These are phyloP conservation scores for Notiomystis cincta DNA, from an alignment of 2,113 vertebrate species.

Conservation along the genomic window DNA sequence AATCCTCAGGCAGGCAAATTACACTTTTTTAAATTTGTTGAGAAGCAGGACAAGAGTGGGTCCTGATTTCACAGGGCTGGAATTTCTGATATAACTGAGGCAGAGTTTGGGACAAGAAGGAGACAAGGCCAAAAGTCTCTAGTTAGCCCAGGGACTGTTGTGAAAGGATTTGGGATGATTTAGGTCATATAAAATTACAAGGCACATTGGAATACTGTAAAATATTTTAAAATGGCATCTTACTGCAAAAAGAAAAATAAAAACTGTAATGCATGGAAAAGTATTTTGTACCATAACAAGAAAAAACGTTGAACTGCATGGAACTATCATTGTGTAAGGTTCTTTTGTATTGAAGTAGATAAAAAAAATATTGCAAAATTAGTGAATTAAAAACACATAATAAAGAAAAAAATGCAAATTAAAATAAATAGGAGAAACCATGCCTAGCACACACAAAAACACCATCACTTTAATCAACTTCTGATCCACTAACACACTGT, in stretches of 20 bases:
- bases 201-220: not conserved
- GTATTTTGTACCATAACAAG: not conserved
- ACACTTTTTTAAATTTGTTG: not conserved
- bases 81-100: not conserved
- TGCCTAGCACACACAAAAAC: not conserved
- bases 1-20: not conserved
- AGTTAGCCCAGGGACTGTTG: not conserved
- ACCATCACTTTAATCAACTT: not conserved
- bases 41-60: not conserved
- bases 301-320: not conserved
- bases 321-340: not conserved
- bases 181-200: not conserved
- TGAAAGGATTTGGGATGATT: not conserved
- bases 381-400: not conserved
- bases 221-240: not conserved
- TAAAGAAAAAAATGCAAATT: not conserved
- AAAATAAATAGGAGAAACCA: not conserved
- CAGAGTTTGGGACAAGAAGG: not conserved
- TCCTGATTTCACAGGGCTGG: not conserved
- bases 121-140: accelerated
- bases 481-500: not conserved
- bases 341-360: not conserved
- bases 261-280: not conserved
- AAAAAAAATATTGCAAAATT: not conserved
- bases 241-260: not conserved